Conservation (phyloP, 1,140 invertebrate species). For the Pemphigus obesinymphae region DNA sequence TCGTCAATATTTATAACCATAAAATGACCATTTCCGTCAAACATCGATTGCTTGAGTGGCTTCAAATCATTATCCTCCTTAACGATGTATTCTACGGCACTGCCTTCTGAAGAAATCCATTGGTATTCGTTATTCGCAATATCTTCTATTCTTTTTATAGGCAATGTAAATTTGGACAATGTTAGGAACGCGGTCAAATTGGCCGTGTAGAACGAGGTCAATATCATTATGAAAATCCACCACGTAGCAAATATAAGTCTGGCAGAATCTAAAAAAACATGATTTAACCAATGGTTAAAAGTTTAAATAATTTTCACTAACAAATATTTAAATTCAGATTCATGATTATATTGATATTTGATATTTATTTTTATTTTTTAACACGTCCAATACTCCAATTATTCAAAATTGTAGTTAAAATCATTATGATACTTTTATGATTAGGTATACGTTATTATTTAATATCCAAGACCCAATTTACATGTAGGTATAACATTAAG, state of each 20-base stretch:
- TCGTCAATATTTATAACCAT: slow-evolving; percentile 17
- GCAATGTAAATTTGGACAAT: slow-evolving; percentile 73
- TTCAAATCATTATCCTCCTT: slow-evolving; percentile 53
- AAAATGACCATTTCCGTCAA: slow-evolving; percentile 46
- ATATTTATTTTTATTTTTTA: too few species aligned
- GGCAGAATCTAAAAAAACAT: slow-evolving; percentile 62
- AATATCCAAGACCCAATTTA: too few species aligned
- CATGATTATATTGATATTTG: not conserved
- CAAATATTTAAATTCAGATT: not conserved
- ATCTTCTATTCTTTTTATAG: slow-evolving; percentile 65
- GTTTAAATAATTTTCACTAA: not conserved
- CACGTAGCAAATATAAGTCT: slow-evolving; percentile 79
- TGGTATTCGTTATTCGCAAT: slow-evolving; percentile 61
- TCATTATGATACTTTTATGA: too few species aligned
- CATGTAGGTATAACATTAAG: too few species aligned
- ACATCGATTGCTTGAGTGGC: slow-evolving; percentile 45
- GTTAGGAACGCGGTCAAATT: slow-evolving; percentile 86
- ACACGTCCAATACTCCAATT: too few species aligned
- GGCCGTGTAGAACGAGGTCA: slow-evolving; percentile 88
- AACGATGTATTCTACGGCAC: slow-evolving; percentile 62
- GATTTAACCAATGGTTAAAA: not conserved
- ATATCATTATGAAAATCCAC: slow-evolving; percentile 84
- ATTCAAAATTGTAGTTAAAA: too few species aligned
- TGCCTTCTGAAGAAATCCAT: slow-evolving; percentile 65
- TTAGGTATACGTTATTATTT: not conserved